phyloP scores from a whole-genome alignment of 1,140 invertebrate genomes.

The Penaeus indicus region DNA sequence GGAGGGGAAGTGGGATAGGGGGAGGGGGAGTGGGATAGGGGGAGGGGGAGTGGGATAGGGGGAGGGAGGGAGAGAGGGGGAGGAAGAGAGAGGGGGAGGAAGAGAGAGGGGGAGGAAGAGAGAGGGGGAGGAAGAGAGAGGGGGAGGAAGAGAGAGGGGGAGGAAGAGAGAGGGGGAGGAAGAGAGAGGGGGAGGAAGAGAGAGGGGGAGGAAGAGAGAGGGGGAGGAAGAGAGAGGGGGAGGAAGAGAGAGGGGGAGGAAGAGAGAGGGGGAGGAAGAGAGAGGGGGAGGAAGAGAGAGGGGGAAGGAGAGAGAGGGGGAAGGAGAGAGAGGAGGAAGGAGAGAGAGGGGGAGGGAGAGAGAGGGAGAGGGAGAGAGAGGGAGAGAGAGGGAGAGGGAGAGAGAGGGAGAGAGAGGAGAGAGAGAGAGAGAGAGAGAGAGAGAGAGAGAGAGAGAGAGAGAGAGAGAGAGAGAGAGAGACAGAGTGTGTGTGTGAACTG shows the following conservation, averaged over 20 bases:
- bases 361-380: not conserved
- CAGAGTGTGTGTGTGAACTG: not conserved
- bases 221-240: not conserved
- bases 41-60: not conserved
- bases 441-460: too few species aligned
- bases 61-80: slow-evolving; percentile 11
- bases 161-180: not conserved
- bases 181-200: not conserved
- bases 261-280: not conserved
- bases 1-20: not conserved
- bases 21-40: not conserved
- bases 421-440: slow-evolving; percentile 29
- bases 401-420: slow-evolving; percentile 73
- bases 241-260: not conserved
- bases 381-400: not conserved
- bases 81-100: not conserved
- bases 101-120: not conserved
- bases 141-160: slow-evolving; percentile 10
- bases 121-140: not conserved
- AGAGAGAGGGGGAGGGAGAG: slow-evolving; percentile 1
- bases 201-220: slow-evolving; percentile 25
- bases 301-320: not conserved
- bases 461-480: slow-evolving; percentile 73
- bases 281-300: slow-evolving; percentile 7
- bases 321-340: not conserved